Evolutionary conservation across 2,113 vertebrate species (phyloP), one percentile per base, ranked within the genome.

Genomic region (Peromyscus polionotus): DNA sequence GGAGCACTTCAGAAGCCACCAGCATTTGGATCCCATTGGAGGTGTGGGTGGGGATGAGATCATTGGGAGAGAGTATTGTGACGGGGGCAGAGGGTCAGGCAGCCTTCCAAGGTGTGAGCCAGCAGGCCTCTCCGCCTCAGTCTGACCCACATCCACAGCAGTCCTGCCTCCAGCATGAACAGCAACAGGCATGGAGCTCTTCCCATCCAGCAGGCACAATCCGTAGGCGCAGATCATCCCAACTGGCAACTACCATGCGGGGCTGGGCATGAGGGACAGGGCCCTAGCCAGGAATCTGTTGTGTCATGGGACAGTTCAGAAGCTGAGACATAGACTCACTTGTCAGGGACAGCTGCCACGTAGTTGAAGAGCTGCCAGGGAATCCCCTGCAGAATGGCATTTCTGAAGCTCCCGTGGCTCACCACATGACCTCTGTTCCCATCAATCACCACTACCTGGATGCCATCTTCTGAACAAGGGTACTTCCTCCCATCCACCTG

Each of bases 331-430:
- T 3, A 4, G 28, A 99, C 99, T 99, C 97, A 99, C 99, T 99
- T 98, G 24, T 99, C 98, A 33, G 97, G 99, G 92, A 99, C 98
- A 95, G 98, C 98, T 24, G 96, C 98, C 95, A 99, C 93, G 1
- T 99, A 99, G 94, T 98, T 99, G 97, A 99, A 98, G 65, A 99
- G 98, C 98, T 99, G 99, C 80, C 99, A 98, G 2, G 99, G 99
- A 31, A 99, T 99, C 76, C 99, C 99, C 98, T 99, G 99, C 2
- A 99, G 98, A 39, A 99, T 98, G 17, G 99, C 81, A 61, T 98
- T 99, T 96, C 98, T 99, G 98, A 99, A 99, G 68, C 97, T 97
- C 33, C 96, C 98, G 75, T 94, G 99, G 70, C 99, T 99, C 42
- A 99, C 97, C 93, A 99, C 96, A n/a, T 98, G 99, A 42, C 99